Conservation (phyloP, 2,888 invertebrate genomes). For the Pachliopta kotzebuea region DNA sequence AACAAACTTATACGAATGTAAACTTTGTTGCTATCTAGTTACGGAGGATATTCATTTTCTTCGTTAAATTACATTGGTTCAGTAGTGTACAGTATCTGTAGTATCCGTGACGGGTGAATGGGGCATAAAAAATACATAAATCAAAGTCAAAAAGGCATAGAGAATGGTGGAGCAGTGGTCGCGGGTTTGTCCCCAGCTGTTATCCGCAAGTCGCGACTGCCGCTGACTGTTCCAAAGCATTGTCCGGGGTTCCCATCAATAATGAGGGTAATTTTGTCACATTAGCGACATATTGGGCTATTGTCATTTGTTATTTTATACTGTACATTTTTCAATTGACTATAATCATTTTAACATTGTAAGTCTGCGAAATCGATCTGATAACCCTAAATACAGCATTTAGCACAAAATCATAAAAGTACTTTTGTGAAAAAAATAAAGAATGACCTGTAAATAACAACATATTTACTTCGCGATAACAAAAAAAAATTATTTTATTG, state of each 20-base stretch:
- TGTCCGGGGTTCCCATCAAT: constrained; percentile 72
- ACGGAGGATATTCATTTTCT: constrained; percentile 32
- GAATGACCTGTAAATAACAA: too few species aligned
- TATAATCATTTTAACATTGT: neutral
- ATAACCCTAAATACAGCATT: too few species aligned
- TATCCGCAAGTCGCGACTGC: constrained; percentile 41
- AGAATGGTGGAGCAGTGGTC: constrained; percentile 70
- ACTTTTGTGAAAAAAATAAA: too few species aligned
- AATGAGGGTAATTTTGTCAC: constrained; percentile 80
- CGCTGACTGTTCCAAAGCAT: constrained; percentile 52
- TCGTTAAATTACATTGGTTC: constrained; percentile 35
- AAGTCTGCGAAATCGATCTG: neutral
- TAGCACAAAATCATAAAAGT: too few species aligned
- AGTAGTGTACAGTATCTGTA: constrained; percentile 64
- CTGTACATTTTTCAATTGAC: constrained; percentile 28
- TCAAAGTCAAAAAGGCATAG: constrained; percentile 82
- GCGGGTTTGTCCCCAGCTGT: constrained; percentile 76
- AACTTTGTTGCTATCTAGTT: constrained; percentile 35
- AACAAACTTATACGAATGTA: constrained; percentile 34
- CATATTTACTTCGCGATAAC: too few species aligned
- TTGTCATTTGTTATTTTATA: constrained; percentile 59
- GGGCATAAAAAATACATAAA: constrained; percentile 79
- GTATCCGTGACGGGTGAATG: constrained; percentile 76
- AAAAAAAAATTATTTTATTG: too few species aligned
- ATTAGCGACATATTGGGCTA: constrained; percentile 70